These are phyloP conservation scores for Delphinapterus leucas DNA, from an alignment of 2,113 vertebrate species.

Conservation along the genomic window DNA sequence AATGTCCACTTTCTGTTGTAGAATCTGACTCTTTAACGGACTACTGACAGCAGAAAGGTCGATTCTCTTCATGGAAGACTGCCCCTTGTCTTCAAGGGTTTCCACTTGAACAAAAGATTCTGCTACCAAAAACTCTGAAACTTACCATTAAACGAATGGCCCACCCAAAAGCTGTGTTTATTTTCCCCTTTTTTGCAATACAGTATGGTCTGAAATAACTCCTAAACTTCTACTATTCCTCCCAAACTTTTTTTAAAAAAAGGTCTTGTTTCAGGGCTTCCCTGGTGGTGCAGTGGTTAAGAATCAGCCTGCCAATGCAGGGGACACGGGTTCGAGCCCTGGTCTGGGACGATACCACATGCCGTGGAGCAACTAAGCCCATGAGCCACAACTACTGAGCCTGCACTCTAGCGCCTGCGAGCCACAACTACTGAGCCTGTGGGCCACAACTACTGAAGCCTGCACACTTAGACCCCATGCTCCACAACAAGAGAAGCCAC, in stretches of 20 bases:
- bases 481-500: too few relatives aligned
- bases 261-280: too few relatives aligned
- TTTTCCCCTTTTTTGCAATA: not conserved
- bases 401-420: too few relatives aligned
- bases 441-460: too few relatives aligned
- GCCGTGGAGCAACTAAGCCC: too few relatives aligned
- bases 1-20: not conserved
- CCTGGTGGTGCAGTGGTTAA: too few relatives aligned
- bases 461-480: too few relatives aligned
- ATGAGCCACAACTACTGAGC: too few relatives aligned
- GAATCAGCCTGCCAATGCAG: too few relatives aligned
- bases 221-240: not conserved
- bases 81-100: not conserved
- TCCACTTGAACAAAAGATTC: not conserved
- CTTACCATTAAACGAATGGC: not conserved
- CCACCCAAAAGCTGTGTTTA: not conserved
- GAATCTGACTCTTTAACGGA: not conserved
- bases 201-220: not conserved
- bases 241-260: not conserved
- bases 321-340: too few relatives aligned
- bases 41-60: not conserved
- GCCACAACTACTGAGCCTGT: too few relatives aligned
- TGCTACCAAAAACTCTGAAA: not conserved
- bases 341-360: too few relatives aligned
- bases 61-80: not conserved